Base-by-base conservation (phyloP, 2,888 invertebrate species). In the Zaprionus obscuricornis region DNA sequence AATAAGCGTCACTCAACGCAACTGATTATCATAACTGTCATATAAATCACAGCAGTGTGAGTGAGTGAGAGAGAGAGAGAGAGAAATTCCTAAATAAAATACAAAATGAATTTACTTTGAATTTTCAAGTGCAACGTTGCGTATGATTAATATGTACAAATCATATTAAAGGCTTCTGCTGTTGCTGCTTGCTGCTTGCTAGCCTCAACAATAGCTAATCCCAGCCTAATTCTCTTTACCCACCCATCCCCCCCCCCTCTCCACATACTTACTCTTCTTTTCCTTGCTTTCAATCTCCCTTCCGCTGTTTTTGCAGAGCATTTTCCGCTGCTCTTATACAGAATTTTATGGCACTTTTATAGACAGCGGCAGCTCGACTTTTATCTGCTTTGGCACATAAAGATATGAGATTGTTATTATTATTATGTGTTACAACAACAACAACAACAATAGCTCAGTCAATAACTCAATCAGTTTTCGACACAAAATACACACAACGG, bases 391-490 rank as follows among this genome's bases (percentile, higher is more conserved):
- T 7, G n/a, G 20, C 24, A 36, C 56, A 70, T 63, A 64, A 70
- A 74, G 66, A 47, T 69, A 71, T 69, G 36, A 51, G 56, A 62
- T 47, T 67, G 55, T 66, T 82, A 58, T 79, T 75, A 64, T 66
- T 74, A 58, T 70, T 83, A 72, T 66, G 57, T 67, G 60, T 56
- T 54, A 40, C 66, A 54, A 20, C 36, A 69, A 24, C 13, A 43
- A 37, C 16, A 66, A 40, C 31, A 49, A 33, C 39, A 14, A 49
- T 24, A 33, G 27, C 40, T 13, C 29, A 57, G 85, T 71, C 78
- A 77, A 85, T 78, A 78, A 85, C 85, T 85, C 78, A 78, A 78
- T 85, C 85, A 77, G 82, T 82, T 67, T 51, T 42, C 55, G 49
- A 67, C 58, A 57, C 46, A 67, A 16, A 54, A 51, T 33, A 59